phyloP scores from a whole-genome alignment of 2,888 invertebrate genomes.

The Margaritifera margaritifera region DNA sequence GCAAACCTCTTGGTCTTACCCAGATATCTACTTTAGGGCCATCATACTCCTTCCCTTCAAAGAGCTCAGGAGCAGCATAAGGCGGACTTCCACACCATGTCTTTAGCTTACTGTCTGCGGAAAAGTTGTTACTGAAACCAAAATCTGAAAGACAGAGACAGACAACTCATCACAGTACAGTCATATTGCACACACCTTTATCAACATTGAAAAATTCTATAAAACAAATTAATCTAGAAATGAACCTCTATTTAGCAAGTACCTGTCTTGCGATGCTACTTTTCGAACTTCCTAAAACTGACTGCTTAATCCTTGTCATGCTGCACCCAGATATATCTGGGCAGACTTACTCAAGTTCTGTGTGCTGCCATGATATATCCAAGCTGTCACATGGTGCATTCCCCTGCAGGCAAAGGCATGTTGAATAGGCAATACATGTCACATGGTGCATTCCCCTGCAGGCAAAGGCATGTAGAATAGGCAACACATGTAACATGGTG shows the following conservation, averaged over 20 bases:
- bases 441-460: no score
- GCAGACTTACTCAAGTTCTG: no score
- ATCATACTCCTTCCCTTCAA: slow-evolving; percentile 94
- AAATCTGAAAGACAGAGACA: slow-evolving; percentile 79
- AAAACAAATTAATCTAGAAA: neutral
- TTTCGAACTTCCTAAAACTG: no score
- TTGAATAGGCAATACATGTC: no score
- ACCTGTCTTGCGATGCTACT: no score
- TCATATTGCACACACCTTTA: neutral
- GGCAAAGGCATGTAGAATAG: no score
- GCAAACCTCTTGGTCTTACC: slow-evolving; percentile 76
- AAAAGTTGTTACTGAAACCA: slow-evolving; percentile 97
- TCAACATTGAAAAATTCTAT: neutral
- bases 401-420: no score
- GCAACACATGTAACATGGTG: no score
- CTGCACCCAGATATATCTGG: no score
- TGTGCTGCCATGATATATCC: no score
- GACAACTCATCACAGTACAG: neutral
- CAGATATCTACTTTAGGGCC: slow-evolving; percentile 98
- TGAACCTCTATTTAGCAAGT: neutral
- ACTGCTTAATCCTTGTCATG: no score
- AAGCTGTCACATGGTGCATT: no score
- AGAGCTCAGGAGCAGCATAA: slow-evolving; percentile 89
- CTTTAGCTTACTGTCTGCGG: slow-evolving; percentile 86
- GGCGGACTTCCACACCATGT: slow-evolving; percentile 99